Base-by-base conservation (phyloP, 2,888 invertebrate species). In the Belgica antarctica region DNA sequence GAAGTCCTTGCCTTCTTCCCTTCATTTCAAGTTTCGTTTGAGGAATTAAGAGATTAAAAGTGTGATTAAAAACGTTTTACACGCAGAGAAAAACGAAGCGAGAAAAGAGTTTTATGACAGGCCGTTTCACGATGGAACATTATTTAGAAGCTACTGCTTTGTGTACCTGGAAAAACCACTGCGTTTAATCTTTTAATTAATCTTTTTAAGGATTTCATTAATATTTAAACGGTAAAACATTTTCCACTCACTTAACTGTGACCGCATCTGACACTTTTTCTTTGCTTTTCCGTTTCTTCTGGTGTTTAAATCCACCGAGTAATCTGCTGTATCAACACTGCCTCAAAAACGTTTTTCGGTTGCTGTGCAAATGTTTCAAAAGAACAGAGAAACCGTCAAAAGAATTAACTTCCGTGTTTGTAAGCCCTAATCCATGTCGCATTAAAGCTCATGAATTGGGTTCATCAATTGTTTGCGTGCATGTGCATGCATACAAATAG, bases 181-280 rank as follows among this genome's bases (percentile, higher is more conserved):
- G 25, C 34, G 2, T 57, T 31, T 68, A 52, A 57, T 68, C 57
- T 68, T 68, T 68, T 68, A 68, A 68, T 68, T 68, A 68, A 68
- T 68, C 68, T 68, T 68, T 68, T 68, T 57, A 68, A 17, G 57
- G 12, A 47, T 22, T 66, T 47, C 65, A 66, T 66, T 47, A 66
- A 66, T 41, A 46, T 52, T 47, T 36, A 28, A 46, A 63, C 41
- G 41, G 28, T 41, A 66, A 52, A 52, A 52, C 12, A 31, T 31
- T 68, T 68, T 65, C 65, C 46, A 46, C 47, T 65, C 47, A 17
- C 27, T 65, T 47, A 63, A 41, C 27, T 7, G 27, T 25, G 57
- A 57, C 57, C 68, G 57, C 68, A 28, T 27, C 17, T 57, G 66
- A 47, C 47, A 25, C 12, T 57, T 57, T 57, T 57, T 22, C 2